A percentile compares a stretch with the other conserved stretches of the same genome.
Evolutionary conservation across 2,888 invertebrate genomes (phyloP).

Genomic region (Lordiphosa andalusiaca): DNA sequence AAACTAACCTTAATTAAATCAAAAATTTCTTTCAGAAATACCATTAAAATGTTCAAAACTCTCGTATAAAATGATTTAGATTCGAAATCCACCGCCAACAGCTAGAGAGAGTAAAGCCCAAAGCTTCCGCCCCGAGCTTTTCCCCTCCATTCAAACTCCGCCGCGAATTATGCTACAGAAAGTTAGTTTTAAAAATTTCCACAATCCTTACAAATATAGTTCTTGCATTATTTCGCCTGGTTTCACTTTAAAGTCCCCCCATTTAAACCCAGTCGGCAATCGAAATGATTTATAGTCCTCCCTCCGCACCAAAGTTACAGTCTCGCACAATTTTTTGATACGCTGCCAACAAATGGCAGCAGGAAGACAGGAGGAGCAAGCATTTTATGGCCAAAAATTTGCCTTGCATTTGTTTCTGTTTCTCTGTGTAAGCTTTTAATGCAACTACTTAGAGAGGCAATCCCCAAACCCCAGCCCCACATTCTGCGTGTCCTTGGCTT

Average conservation of each 20-base stretch:
- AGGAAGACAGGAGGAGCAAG: neutral
- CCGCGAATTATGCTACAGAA: no score
- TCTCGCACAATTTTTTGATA: conserved; percentile 47
- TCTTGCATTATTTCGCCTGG: neutral
- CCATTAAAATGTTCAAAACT: no score
- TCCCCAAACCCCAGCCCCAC: neutral
- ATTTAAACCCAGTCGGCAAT: neutral
- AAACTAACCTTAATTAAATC: no score
- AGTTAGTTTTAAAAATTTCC: neutral
- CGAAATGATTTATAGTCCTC: conserved; percentile 46
- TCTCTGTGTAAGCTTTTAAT: conserved; percentile 53
- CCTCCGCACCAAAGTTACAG: conserved; percentile 14
- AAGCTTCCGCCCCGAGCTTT: neutral
- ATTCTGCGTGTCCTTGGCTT: conserved; percentile 58
- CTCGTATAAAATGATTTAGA: no score
- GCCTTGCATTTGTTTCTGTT: conserved; percentile 54
- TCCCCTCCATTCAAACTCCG: no score
- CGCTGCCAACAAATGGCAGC: conserved; percentile 43
- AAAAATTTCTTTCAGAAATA: no score
- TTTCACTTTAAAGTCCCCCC: conserved; percentile 3
- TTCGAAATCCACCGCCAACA: no score
- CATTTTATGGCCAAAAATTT: conserved; percentile 40
- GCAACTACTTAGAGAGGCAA: conserved; percentile 65
- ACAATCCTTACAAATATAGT: no score
- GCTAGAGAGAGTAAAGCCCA: no score